Base-by-base conservation (phyloP, 2,888 invertebrate genomes). In the Salticus scenicus region DNA sequence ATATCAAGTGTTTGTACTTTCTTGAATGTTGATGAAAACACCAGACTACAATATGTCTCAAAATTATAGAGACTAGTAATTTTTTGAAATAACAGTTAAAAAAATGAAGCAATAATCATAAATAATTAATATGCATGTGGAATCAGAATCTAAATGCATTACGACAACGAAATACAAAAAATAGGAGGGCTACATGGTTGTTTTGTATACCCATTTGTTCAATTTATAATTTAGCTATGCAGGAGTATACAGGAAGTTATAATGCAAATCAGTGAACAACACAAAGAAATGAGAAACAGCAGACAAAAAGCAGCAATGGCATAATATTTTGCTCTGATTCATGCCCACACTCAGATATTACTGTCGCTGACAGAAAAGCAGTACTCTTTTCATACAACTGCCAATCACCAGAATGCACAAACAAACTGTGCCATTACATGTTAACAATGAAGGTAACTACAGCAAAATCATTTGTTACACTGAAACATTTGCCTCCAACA, bases 1-100 rank as follows among this genome's bases (percentile, higher is more conserved):
- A 84, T 77, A 30, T 31, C 31, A 8, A 41, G 73, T 28, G 86
- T 76, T 4, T 83, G 75, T 63, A 51, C 75, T 27, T 71, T 88
- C 12, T 76, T 79, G 33, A 30, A 33, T 10, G 47, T 24, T 57
- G 37, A 47, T 47, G 51, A 73, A 33, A 84, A 80, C 8, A 31
- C 78, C 4, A 89, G 80, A 64, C 41, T 89, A n/a, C n/a, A n/a
- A n/a, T n/a, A n/a, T n/a, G n/a, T n/a, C n/a, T n/a, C n/a, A n/a
- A n/a, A n/a, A n/a, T n/a, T n/a, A n/a, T n/a, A n/a, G n/a, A n/a
- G n/a, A n/a, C n/a, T n/a, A n/a, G n/a, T n/a, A n/a, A n/a, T n/a
- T n/a, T n/a, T n/a, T n/a, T n/a, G n/a, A n/a, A n/a, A n/a, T n/a
- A n/a, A n/a, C n/a, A n/a, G n/a, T n/a, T n/a, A n/a, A n/a, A n/a